Evolutionary conservation across 35 echinoderm and acorn worm genomes (phyloP).

Genomic region (Amphiura filiformis): DNA sequence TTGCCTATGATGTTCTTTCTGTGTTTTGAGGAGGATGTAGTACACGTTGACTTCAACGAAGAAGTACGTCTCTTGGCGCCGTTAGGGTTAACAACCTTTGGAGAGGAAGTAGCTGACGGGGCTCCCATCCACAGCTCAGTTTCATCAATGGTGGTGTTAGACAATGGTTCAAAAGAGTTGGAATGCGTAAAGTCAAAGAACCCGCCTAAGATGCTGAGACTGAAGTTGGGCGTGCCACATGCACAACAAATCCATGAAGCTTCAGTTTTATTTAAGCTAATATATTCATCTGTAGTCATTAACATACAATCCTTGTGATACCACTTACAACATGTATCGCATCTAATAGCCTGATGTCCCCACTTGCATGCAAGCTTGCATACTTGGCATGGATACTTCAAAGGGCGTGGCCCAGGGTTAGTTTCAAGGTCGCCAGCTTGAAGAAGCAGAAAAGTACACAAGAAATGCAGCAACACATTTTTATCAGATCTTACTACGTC

Average conservation of each 20-base stretch:
- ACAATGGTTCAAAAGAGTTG: not conserved
- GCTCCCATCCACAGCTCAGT: not conserved
- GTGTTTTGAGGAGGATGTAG: not conserved
- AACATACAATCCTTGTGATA: conserved; percentile 3
- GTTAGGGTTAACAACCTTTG: not conserved
- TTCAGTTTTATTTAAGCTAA: not conserved
- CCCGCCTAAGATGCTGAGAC: not conserved
- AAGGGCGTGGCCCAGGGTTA: not conserved
- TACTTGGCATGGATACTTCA: not conserved
- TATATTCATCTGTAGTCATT: not conserved
- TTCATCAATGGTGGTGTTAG: not conserved
- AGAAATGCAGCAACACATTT: not conserved
- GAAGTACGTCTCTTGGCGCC: not conserved
- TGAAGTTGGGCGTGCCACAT: not conserved
- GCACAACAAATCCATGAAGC: not conserved
- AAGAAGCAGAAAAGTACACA: not conserved
- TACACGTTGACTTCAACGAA: not conserved
- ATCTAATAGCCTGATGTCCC: not conserved
- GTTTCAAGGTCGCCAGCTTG: conserved; percentile 5
- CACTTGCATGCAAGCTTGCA: not conserved
- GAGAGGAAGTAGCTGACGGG: not conserved
- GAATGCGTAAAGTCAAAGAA: not conserved
- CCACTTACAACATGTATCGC: not conserved
- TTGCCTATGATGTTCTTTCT: not conserved
- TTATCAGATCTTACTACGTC: not conserved